Base-by-base conservation (phyloP, 2,888 invertebrate species). In the Napeogenes inachia region DNA sequence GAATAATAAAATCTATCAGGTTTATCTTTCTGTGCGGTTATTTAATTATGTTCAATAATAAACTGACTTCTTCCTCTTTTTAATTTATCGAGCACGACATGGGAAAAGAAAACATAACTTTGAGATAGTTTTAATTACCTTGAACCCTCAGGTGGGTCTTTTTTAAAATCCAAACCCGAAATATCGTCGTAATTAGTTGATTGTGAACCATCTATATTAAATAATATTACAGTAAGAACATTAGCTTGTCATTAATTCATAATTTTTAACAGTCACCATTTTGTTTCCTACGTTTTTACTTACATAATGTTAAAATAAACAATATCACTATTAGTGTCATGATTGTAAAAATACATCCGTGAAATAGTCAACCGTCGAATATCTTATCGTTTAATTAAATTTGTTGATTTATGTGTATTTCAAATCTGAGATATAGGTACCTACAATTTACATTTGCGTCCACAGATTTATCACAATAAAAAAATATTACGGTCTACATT, bases 321-420 rank as follows among this genome's bases (percentile, higher is more conserved):
- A 56, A 60, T 8, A 64, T 56, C 38, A 65, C 50, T 53, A 55
- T 56, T 30, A 63, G 30, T 53, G 62, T 58, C 67, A 67, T 67
- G 63, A 55, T 57, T 63, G 59, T 55, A 61, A 64, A 56, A 55
- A 45, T 32, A 55, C 45, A 47, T 54, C 21, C 45, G 30, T 56
- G 8, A 54, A 61, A 46, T 47, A n/a, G 30, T 50, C 47, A 45
- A 45, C 13, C 33, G 45, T 58, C 58, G 54, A 57, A 42, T 65
- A 62, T 50, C 60, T 67, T 67, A 67, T 67, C 67, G 45, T 59
- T 65, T 67, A 65, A 67, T 65, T 67, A 61, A 62, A 63, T 65
- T 65, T 58, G 56, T 54, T 61, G 13, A 45, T 45, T 56, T 56
- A 56, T 56, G 42, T 42, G 42, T 35, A 54, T 57, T 45, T 46